Evolutionary conservation across 2,888 invertebrate genomes (phyloP).

Genomic region (Ditylenchus weischeri): DNA sequence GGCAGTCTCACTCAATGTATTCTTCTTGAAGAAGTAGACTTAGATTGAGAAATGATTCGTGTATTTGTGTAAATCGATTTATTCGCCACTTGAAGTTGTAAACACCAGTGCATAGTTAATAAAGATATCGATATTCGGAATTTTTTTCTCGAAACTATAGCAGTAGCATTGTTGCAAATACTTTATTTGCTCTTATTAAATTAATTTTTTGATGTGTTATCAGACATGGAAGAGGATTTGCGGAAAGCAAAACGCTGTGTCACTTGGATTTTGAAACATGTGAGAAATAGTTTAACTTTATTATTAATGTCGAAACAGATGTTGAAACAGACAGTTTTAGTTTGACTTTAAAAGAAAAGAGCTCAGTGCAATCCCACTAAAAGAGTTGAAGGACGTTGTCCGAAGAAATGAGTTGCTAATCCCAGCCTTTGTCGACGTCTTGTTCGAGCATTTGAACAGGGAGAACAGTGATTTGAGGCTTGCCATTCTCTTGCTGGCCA

Average conservation of each 20-base stretch:
- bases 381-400: constrained; percentile 32
- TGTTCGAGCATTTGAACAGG: constrained; percentile 31
- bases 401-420: constrained; percentile 28
- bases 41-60: too few species aligned
- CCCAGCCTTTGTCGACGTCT: constrained; percentile 29
- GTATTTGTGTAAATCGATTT: too few species aligned
- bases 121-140: too few species aligned
- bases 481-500: constrained; percentile 37
- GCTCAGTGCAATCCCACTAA: constrained; percentile 26
- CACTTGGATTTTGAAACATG: constrained; percentile 13
- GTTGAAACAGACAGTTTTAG: constrained; percentile 20
- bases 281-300: background rate
- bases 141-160: background rate
- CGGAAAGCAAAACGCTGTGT: constrained; percentile 14
- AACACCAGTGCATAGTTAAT: too few species aligned
- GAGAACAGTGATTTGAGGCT: constrained; percentile 37
- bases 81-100: too few species aligned
- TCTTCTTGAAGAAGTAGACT: background rate
- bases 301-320: too few species aligned
- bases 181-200: background rate
- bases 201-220: background rate
- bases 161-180: background rate
- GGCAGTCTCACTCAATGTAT: background rate
- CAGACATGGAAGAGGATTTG: constrained; percentile 17
- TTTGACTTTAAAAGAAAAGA: constrained; percentile 38